phyloP scores from a whole-genome alignment of 2,888 invertebrate species.

The Physocephala rufipes region DNA sequence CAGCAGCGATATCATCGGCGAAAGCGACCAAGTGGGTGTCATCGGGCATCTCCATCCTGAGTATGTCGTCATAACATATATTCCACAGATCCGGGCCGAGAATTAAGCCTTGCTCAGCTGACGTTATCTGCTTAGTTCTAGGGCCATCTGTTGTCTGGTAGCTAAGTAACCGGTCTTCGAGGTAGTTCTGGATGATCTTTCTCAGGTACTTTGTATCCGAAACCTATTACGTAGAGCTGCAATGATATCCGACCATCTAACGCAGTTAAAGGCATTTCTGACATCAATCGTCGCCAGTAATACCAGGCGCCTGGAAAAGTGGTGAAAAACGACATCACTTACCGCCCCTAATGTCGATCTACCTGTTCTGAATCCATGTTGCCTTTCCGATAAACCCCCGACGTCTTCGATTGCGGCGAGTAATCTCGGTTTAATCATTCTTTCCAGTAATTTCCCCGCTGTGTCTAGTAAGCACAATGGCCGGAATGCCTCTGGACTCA shows the following conservation, averaged over 20 bases:
- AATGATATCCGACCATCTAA: background rate
- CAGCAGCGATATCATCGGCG: background rate
- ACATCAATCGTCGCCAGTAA: background rate
- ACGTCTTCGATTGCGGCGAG: conserved; percentile 10
- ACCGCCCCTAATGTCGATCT: conserved; percentile 32
- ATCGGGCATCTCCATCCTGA: background rate
- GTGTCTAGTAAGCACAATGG: conserved; percentile 27
- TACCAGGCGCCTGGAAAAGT: background rate
- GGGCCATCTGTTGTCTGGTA: background rate
- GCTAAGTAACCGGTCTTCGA: background rate
- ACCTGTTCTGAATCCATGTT: conserved; percentile 30
- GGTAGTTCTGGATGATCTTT: background rate
- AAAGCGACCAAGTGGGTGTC: background rate
- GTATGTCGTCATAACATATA: background rate
- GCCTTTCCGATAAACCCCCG: conserved; percentile 18
- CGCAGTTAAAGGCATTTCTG: background rate
- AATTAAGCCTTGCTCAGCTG: background rate
- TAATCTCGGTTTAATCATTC: too few species aligned
- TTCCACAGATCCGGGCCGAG: background rate
- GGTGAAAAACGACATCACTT: too few species aligned
- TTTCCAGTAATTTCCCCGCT: too few species aligned
- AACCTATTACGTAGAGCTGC: background rate
- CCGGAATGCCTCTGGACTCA: conserved; percentile 30
- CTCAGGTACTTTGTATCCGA: background rate
- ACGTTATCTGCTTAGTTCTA: background rate